These are phyloP conservation scores for Oostethus manadensis DNA, from an alignment of 2,113 vertebrate genomes.

Conservation along the genomic window DNA sequence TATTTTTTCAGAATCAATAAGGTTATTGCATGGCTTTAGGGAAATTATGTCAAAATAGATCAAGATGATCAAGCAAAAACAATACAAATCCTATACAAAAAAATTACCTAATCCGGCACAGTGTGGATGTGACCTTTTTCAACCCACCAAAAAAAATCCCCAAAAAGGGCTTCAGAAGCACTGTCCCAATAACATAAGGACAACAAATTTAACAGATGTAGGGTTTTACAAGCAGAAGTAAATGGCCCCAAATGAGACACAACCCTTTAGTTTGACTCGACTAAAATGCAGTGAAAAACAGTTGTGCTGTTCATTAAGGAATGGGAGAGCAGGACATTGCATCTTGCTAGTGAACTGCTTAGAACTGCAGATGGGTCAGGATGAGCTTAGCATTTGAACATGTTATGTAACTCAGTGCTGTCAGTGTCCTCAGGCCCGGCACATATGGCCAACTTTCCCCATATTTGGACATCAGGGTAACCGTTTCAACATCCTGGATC, in stretches of 20 bases:
- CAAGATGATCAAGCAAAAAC: too few species aligned
- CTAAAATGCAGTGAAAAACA: constrained; percentile 28
- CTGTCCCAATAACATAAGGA: too few species aligned
- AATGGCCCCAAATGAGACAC: constrained; percentile 1
- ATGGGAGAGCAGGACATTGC: constrained; percentile 19
- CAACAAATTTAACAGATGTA: too few species aligned
- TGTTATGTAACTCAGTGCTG: constrained; percentile 46
- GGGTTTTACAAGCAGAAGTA: background rate
- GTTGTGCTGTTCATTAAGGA: constrained; percentile 37
- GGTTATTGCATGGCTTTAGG: background rate
- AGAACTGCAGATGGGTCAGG: constrained; percentile 52
- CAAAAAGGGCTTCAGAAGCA: too few species aligned
- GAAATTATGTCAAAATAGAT: too few species aligned
- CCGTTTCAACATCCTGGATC: background rate
- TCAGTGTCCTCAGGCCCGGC: constrained; percentile 27
- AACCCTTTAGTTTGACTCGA: constrained; percentile 10
- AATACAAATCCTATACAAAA: too few species aligned
- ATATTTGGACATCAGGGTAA: constrained; percentile 10
- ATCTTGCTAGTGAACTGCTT: constrained; percentile 38
- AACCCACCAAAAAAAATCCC: too few species aligned
- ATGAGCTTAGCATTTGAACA: constrained; percentile 56
- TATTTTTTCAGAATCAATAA: background rate
- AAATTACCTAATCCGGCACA: too few species aligned
- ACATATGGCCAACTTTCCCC: constrained; percentile 9
- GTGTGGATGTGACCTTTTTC: too few species aligned